phyloP scores from a whole-genome alignment of 2,888 invertebrate genomes.

The Agrilus mali region DNA sequence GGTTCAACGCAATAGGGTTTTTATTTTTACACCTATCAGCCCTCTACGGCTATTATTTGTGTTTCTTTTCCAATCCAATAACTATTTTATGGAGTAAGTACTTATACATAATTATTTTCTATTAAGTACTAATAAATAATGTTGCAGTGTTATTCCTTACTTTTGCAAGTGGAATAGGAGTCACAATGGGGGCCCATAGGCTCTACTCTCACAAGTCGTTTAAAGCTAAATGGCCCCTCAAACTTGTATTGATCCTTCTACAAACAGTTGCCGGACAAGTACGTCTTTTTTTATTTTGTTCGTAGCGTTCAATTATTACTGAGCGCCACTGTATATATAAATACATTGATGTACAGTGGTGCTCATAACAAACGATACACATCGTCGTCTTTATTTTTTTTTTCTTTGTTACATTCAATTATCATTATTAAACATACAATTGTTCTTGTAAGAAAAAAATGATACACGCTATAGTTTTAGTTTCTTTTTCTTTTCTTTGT shows the following conservation, averaged over 20 bases:
- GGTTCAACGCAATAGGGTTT: slow-evolving; percentile 50
- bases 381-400: too few species aligned
- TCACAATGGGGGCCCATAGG: slow-evolving; percentile 73
- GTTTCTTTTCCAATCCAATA: slow-evolving; percentile 18
- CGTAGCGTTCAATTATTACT: neutral
- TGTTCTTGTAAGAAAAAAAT: too few species aligned
- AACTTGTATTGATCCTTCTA: slow-evolving; percentile 46
- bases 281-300: slow-evolving; percentile 16
- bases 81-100: slow-evolving; percentile 34
- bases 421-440: too few species aligned
- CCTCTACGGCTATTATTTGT: slow-evolving; percentile 34
- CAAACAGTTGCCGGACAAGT: slow-evolving; percentile 72
- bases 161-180: slow-evolving; percentile 40
- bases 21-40: slow-evolving; percentile 40
- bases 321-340: too few species aligned
- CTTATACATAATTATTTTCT: neutral
- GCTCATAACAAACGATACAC: too few species aligned
- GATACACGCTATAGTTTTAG: too few species aligned
- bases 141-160: slow-evolving; percentile 13
- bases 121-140: neutral
- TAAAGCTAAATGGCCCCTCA: slow-evolving; percentile 53
- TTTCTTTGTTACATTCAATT: too few species aligned
- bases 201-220: slow-evolving; percentile 67
- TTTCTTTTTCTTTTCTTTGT: slow-evolving; percentile 3
- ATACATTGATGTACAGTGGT: slow-evolving; percentile 2